Conservation (phyloP, 2,113 vertebrate species). For the Struthio camelus region DNA sequence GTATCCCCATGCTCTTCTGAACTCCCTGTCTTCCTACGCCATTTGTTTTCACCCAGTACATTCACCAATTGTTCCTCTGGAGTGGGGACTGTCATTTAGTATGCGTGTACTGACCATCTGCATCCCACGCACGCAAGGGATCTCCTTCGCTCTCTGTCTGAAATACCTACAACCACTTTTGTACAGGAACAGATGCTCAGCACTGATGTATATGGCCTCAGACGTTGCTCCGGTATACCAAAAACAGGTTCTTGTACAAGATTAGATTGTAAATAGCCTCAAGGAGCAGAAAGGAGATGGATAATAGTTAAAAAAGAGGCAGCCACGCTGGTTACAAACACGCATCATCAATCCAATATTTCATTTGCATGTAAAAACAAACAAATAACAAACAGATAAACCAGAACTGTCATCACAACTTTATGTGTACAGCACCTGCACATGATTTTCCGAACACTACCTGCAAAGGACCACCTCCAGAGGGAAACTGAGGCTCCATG, state of each 20-base stretch:
- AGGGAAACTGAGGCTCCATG: slow-evolving; percentile 40
- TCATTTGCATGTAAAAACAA: not conserved
- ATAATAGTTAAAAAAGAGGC: not conserved
- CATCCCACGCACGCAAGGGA: not conserved
- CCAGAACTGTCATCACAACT: not conserved
- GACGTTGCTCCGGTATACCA: not conserved
- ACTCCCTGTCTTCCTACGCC: not conserved
- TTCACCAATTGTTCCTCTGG: not conserved
- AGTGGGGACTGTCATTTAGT: not conserved
- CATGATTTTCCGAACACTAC: fast-evolving
- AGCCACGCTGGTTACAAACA: not conserved
- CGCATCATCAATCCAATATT: not conserved
- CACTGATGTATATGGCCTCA: not conserved
- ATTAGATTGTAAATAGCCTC: not conserved
- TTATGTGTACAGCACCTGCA: not conserved
- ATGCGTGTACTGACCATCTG: fast-evolving
- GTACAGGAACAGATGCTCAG: not conserved
- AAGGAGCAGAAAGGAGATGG: not conserved
- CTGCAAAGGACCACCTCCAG: not conserved
- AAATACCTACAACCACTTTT: not conserved
- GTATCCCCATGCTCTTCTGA: not conserved
- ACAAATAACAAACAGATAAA: not conserved
- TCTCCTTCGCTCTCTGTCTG: not conserved
- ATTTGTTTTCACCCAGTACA: not conserved
- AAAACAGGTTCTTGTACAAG: not conserved